Base-by-base conservation (phyloP, 1,140 invertebrate genomes). In the Caenorhabditis tropicalis region DNA sequence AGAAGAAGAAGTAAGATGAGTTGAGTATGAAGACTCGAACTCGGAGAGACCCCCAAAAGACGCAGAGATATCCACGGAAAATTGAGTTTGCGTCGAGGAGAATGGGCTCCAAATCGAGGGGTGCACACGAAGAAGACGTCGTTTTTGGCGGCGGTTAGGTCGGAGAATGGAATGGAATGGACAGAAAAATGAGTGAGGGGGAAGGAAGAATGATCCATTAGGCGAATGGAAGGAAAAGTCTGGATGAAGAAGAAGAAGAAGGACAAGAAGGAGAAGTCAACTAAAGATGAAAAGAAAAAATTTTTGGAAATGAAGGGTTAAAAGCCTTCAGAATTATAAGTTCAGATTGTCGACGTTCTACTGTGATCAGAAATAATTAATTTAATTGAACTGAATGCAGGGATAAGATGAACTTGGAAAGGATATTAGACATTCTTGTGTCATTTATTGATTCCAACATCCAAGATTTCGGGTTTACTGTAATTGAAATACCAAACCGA, bases 81-180 rank as follows among this genome's bases (percentile, higher is more conserved):
- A 74, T 74, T 74, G 65, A 74, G 65, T 74, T 74, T 74, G 65
- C 36, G 16, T 74, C 36, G 65, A 74, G 65, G 36, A 74, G 65
- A 74, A 74, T 74, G 65, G 65, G 65, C 65, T 46, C 65, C 65
- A 74, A 74, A 43, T 74, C 65, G 65, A 74, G 36, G 65, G 65
- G 36, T 12, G 65, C 33, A 36, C 58, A 65, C 31, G 58, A 36
- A 10, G 36, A 65, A 65, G 31, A 65, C 29, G 58, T 65, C 53
- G 53, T 58, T 58, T 65, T 65, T 39, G 58, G 58, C 58, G 21
- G 65, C 36, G 33, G 56, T 31, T 74, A 74, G 65, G 65, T 74
- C 65, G 65, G 65, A 74, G 21, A 24, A 56, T n/a, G 39, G 39
- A 43, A 43, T 43, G 12, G n/a, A n/a, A n/a, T n/a, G 39, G n/a